These are phyloP conservation scores for Caenorhabditis latens DNA, from an alignment of 1,140 invertebrate species.

Conservation along the genomic window DNA sequence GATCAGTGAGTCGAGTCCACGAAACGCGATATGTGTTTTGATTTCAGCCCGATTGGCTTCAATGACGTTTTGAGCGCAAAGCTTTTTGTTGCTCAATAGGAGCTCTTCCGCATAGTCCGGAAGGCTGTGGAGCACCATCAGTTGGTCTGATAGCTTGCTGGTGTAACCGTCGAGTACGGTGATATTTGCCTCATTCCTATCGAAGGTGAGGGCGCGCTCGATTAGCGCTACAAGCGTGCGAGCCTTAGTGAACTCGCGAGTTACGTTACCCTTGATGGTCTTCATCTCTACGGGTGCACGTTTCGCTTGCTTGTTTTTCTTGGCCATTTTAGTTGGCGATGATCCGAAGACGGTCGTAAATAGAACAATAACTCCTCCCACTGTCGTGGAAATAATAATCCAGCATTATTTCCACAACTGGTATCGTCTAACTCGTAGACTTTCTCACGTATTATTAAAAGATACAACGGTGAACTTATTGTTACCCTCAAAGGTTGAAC, in stretches of 20 bases:
- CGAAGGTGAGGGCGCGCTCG: neutral
- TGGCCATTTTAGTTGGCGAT: neutral
- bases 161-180: neutral
- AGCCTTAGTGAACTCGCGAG: neutral
- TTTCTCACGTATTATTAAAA: too few relatives aligned
- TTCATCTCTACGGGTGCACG: neutral
- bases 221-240: neutral
- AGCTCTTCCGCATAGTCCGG: neutral
- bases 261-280: neutral
- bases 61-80: neutral
- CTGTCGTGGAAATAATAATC: too few relatives aligned
- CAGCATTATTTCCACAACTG: too few relatives aligned
- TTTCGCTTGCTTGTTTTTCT: too few relatives aligned
- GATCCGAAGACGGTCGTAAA: too few relatives aligned
- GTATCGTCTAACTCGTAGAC: too few relatives aligned
- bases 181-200: neutral
- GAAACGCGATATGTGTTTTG: neutral
- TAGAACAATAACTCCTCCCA: too few relatives aligned
- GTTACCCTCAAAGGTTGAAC: too few relatives aligned
- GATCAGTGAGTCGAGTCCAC: neutral
- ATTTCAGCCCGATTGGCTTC: neutral
- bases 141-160: neutral
- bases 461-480: too few relatives aligned
- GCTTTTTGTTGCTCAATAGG: neutral
- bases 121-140: neutral